Conservation (phyloP, 2,888 invertebrate genomes). For the Folsomia manolachei region DNA sequence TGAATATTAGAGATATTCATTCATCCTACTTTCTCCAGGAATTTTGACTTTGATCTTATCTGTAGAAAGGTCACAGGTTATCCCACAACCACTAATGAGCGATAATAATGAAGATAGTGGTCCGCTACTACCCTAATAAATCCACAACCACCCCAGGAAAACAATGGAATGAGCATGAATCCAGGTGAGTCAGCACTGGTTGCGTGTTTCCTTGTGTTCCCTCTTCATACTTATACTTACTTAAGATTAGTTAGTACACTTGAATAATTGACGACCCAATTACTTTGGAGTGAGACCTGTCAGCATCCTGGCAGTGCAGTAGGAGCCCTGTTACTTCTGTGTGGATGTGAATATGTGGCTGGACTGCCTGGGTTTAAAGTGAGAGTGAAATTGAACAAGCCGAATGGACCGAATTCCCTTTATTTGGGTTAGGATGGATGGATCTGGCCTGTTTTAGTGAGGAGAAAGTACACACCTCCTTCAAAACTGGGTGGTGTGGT, state of each 20-base stretch:
- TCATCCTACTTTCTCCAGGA: too few species aligned
- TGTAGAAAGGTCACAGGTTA: too few species aligned
- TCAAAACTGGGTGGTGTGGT: too few species aligned
- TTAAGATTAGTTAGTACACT: background rate
- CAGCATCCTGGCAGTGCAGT: background rate
- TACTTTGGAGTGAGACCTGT: background rate
- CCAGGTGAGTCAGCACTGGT: background rate
- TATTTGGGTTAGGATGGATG: background rate
- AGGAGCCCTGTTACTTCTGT: too few species aligned
- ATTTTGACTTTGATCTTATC: too few species aligned
- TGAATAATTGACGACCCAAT: constrained; percentile 3
- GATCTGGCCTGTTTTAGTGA: background rate
- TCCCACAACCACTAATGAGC: too few species aligned
- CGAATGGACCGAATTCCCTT: background rate
- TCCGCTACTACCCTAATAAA: background rate
- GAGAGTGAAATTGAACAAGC: background rate
- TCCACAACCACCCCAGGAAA: background rate
- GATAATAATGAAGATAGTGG: too few species aligned
- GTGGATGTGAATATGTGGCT: background rate
- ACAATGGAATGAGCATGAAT: background rate
- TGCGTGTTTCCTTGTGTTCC: background rate
- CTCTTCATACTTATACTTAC: background rate
- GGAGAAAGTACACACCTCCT: constrained; percentile 1
- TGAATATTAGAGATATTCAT: too few species aligned
- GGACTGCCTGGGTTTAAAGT: background rate